These are phyloP conservation scores for Epizoanthus scotinus DNA, from an alignment of 92 coral and sea anemone genomes.

Conservation along the genomic window DNA sequence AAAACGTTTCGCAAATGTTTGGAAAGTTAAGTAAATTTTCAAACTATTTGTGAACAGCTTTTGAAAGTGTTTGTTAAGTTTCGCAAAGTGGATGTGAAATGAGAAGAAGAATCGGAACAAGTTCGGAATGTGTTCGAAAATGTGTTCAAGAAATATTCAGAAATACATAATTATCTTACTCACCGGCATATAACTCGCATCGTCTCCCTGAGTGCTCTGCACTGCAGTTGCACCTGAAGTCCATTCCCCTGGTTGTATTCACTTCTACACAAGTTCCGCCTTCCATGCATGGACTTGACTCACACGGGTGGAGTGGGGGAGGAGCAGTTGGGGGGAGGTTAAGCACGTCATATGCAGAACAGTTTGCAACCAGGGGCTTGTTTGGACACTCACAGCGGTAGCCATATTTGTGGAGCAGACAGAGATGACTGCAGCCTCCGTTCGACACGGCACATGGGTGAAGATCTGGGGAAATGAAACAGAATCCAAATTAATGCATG, in stretches of 20 bases:
- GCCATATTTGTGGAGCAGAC: conserved; percentile 59
- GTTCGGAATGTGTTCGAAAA: too few relatives aligned
- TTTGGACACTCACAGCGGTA: conserved; percentile 66
- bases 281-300: conserved; percentile 33
- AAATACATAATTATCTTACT: background rate
- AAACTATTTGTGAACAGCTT: too few relatives aligned
- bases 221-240: conserved; percentile 26
- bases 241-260: conserved; percentile 12
- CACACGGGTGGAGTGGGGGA: conserved; percentile 7
- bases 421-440: conserved; percentile 68
- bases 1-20: too few relatives aligned
- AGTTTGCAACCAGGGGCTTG: conserved; percentile 9
- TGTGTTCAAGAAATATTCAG: too few relatives aligned
- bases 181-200: conserved; percentile 5
- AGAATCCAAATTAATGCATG: too few relatives aligned
- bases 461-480: conserved; percentile 21
- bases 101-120: too few relatives aligned
- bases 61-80: too few relatives aligned
- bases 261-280: conserved; percentile 20
- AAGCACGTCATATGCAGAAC: conserved; percentile 8
- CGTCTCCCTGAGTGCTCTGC: conserved; percentile 25
- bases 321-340: conserved; percentile 11
- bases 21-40: too few relatives aligned
- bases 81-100: too few relatives aligned
- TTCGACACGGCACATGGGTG: conserved; percentile 64